These are phyloP conservation scores for Pterobdella sp. DNA, from an alignment of 2,888 invertebrate species.

Conservation along the genomic window DNA sequence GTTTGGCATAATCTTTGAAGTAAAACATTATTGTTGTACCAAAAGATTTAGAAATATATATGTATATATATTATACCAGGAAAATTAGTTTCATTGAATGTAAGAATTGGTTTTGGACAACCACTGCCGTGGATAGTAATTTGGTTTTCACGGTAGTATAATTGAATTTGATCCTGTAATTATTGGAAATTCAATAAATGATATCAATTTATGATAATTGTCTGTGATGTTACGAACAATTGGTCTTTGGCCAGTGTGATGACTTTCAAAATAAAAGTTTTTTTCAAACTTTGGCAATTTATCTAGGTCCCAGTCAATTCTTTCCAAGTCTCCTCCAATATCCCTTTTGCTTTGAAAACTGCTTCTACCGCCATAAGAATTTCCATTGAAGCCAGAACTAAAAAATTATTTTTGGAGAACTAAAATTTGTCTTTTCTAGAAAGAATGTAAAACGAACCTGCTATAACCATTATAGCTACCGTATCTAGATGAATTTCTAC, in stretches of 20 bases:
- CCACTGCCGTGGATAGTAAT: constrained; percentile 78
- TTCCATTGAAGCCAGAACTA: neutral
- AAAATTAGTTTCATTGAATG: constrained; percentile 77
- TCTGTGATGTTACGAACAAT: constrained; percentile 13
- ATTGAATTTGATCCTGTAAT: constrained; percentile 65
- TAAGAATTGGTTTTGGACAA: constrained; percentile 76
- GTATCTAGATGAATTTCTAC: constrained; percentile 6
- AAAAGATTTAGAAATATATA: neutral
- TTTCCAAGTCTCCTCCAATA: constrained; percentile 66
- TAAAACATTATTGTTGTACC: neutral
- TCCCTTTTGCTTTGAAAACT: neutral
- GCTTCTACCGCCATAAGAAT: constrained; percentile 13
- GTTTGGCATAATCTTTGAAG: constrained; percentile 45
- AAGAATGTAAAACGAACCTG: neutral
- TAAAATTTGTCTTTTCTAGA: neutral
- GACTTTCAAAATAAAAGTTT: constrained; percentile 79
- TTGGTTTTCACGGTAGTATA: constrained; percentile 70
- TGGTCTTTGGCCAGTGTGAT: constrained; percentile 57
- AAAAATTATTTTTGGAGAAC: neutral
- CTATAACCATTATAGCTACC: neutral
- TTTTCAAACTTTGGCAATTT: constrained; percentile 76
- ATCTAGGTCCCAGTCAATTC: constrained; percentile 76
- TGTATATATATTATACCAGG: constrained; percentile 33
- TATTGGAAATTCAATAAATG: neutral
- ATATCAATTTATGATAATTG: neutral